Evolutionary conservation across 2,113 vertebrate species (phyloP), one percentile per base, ranked within the genome.

Genomic region (Irena cyanogastra): DNA sequence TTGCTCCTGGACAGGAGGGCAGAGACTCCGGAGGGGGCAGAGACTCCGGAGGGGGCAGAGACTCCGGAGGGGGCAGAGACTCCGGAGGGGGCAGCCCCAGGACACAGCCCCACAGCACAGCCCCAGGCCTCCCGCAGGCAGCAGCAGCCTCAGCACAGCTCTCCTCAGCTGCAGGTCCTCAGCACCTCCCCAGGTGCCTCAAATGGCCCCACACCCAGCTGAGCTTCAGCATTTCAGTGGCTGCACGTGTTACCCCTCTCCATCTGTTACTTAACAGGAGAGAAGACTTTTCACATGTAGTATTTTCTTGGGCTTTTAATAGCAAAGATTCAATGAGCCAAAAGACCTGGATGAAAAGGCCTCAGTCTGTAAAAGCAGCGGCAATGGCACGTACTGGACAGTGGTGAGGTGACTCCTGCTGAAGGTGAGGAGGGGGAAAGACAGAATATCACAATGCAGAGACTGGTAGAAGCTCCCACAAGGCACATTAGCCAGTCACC

Each of bases 61-160:
- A n/a, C n/a, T n/a, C n/a, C n/a, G n/a, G n/a, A n/a, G n/a, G n/a
- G n/a, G n/a, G n/a, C n/a, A n/a, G n/a, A n/a, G n/a, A n/a, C n/a
- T n/a, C n/a, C n/a, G n/a, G n/a, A 13, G 1, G 1, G 56, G 1
- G 4, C 13, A 9, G 9, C 30, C 35, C 4, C 19, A 28, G 6
- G 39, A 18, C 37, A 21, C 26, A 21, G 3, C 1, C 7, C 4
- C 20, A 12, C n/a, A n/a, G 24, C 37, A 21, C 26, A 21, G 3
- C 1, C 7, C 4, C 20, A 12, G 7, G 11, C 9, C 14, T 31
- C 16, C 20, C 2, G 7, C 56, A 50, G 6, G 27, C n/a, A 13
- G 26, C 57, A 81, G 21, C 20, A 12, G 4, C 27, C 1, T 26
- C 2, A 50, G 14, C 37, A 37, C 37, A 53, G 6, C 20, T 11